phyloP scores from a whole-genome alignment of 92 coral and sea anemone genomes.

The Meandrina meandrites region DNA sequence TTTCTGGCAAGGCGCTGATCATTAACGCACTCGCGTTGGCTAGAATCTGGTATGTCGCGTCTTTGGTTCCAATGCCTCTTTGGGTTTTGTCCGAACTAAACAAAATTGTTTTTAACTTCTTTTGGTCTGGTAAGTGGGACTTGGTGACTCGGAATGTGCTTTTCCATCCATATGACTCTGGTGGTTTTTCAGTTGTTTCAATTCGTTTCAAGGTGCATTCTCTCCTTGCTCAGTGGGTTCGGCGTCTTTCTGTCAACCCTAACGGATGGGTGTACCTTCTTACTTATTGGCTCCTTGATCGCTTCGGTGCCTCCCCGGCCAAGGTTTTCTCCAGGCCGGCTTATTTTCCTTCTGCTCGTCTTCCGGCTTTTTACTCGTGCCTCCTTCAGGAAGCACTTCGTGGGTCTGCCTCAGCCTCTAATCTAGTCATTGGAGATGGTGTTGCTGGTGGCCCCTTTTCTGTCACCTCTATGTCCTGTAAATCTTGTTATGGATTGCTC shows the following conservation, averaged over 20 bases:
- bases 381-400: neutral
- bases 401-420: neutral
- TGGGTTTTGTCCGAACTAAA: neutral
- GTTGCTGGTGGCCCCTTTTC: neutral
- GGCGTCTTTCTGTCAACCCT: neutral
- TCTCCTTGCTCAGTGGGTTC: neutral
- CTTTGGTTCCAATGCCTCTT: neutral
- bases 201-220: neutral
- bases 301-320: neutral
- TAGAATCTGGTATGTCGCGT: neutral
- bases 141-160: neutral
- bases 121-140: slow-evolving; percentile 30
- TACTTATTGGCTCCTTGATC: neutral
- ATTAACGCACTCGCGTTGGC: neutral
- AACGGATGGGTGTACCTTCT: neutral
- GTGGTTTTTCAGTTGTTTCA: neutral
- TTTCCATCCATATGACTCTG: neutral
- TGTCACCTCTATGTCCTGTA: neutral
- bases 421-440: neutral
- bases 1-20: neutral
- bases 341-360: neutral
- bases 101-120: neutral
- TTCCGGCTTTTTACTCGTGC: slow-evolving; percentile 1
- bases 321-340: neutral
- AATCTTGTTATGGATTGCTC: neutral